A percentile compares a stretch with the other conserved stretches of the same genome.
These are phyloP conservation scores for Scytalopus superciliaris DNA, from an alignment of 2,113 vertebrate genomes.

Conservation along the genomic window DNA sequence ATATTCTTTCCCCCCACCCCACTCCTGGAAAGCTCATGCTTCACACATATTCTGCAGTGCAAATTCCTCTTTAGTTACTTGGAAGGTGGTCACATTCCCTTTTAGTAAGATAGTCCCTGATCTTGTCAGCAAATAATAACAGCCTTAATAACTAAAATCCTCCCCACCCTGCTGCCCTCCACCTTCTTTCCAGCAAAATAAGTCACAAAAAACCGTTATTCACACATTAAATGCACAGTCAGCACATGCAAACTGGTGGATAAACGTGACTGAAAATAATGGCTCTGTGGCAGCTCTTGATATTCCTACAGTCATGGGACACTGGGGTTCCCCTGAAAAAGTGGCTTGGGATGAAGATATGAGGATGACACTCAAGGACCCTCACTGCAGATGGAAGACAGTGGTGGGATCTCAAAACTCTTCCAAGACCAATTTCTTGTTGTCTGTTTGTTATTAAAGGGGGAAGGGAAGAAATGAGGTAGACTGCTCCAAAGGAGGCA, in stretches of 20 bases:
- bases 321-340: background rate
- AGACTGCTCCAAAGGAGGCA: background rate
- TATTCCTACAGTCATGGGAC: background rate
- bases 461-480: background rate
- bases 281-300: background rate
- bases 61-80: slow-evolving; percentile 17
- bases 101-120: background rate
- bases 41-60: background rate
- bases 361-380: background rate
- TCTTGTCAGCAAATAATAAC: slow-evolving; percentile 25
- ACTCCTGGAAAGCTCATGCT: background rate
- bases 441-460: background rate
- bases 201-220: background rate
- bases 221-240: background rate
- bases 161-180: background rate
- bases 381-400: background rate
- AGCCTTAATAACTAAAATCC: background rate
- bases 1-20: too few relatives aligned
- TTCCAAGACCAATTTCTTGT: background rate
- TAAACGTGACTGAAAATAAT: background rate
- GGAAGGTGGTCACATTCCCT: slow-evolving; percentile 24
- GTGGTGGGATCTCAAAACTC: background rate
- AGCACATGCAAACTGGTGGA: background rate
- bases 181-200: background rate
- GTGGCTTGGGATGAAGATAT: background rate